phyloP scores from a whole-genome alignment of 2,113 vertebrate genomes.

The Sapajus apella region DNA sequence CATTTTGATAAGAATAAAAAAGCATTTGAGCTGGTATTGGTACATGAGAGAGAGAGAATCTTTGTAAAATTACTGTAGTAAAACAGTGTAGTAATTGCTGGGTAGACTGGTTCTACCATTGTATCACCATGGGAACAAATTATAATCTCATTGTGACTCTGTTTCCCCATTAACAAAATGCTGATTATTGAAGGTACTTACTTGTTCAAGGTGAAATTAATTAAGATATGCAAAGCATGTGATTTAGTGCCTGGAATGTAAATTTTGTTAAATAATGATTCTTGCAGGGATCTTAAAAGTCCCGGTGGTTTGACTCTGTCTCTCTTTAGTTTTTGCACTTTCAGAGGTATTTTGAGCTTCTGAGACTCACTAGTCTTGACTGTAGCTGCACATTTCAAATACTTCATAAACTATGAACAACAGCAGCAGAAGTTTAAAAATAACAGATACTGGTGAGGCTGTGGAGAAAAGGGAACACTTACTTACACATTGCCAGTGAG shows the following conservation, averaged over 20 bases:
- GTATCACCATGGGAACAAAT: background rate
- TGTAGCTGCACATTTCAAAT: background rate
- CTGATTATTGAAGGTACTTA: background rate
- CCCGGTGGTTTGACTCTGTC: background rate
- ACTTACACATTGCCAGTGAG: too few species aligned
- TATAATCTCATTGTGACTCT: background rate
- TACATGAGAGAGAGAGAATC: background rate
- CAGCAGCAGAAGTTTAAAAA: background rate
- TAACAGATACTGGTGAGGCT: too few species aligned
- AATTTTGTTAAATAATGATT: background rate
- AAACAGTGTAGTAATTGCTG: background rate
- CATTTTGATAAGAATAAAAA: background rate
- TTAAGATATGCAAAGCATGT: background rate
- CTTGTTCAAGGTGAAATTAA: background rate
- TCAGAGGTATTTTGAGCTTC: background rate
- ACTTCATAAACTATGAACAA: background rate
- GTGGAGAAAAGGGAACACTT: too few species aligned
- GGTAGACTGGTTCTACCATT: background rate
- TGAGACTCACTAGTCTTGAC: background rate
- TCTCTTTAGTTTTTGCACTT: background rate
- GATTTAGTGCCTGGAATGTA: background rate
- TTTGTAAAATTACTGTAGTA: too few species aligned
- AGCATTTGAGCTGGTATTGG: background rate
- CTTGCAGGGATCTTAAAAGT: background rate
- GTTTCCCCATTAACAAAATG: background rate